A percentile compares a stretch with the other conserved stretches of the same genome.
Evolutionary conservation across 2,113 vertebrate species (phyloP).

Genomic region (Microtus montanus): DNA sequence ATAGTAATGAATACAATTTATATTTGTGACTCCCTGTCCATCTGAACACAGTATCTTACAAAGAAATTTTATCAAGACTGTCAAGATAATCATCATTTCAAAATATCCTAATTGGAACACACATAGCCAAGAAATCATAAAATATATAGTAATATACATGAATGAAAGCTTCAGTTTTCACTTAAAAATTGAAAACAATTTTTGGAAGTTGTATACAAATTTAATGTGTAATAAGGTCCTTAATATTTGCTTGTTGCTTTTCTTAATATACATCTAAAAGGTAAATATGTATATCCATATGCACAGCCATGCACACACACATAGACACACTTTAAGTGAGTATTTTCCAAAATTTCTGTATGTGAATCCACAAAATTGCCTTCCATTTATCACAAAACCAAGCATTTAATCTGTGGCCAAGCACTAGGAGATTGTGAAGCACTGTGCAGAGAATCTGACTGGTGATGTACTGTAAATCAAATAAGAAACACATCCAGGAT

Average conservation of each 20-base stretch:
- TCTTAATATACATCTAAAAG: neutral
- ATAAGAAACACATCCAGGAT: neutral
- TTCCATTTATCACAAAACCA: neutral
- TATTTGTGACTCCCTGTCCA: neutral
- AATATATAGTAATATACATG: slow-evolving; percentile 22
- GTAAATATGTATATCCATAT: neutral
- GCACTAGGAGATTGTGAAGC: neutral
- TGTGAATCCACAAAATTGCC: neutral
- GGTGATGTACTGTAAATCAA: slow-evolving; percentile 14
- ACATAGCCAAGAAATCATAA: neutral
- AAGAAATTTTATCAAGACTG: slow-evolving; percentile 12
- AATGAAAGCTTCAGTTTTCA: slow-evolving; percentile 26
- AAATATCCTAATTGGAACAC: slow-evolving; percentile 14
- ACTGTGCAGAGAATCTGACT: neutral
- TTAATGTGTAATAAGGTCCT: neutral
- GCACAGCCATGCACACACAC: neutral
- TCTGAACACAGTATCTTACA: neutral
- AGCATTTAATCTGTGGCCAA: neutral
- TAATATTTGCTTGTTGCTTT: slow-evolving; percentile 28
- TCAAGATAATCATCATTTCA: neutral
- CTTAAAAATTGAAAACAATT: slow-evolving; percentile 18
- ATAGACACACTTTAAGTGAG: neutral
- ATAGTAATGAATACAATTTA: neutral
- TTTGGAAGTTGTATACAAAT: slow-evolving; percentile 37
- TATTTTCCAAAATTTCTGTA: neutral